Evolutionary conservation across 2,113 vertebrate species (phyloP).

Genomic region (Caloenas nicobarica): DNA sequence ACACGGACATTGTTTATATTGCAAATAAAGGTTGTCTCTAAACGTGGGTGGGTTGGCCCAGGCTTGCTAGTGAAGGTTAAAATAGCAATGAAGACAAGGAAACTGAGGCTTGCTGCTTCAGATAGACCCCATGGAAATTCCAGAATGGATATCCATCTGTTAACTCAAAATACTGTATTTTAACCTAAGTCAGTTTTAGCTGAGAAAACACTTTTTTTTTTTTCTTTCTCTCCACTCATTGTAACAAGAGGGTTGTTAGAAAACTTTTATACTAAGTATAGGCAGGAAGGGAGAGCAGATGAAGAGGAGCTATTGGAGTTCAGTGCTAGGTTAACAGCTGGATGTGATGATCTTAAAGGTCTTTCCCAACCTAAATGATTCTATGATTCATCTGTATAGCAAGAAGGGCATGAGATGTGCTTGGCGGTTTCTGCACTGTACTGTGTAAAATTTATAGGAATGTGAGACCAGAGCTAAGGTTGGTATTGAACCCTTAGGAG

Average conservation of each 20-base stretch:
- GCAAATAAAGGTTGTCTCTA: conserved; percentile 18
- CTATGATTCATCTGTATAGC: background rate
- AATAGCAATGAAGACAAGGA: conserved; percentile 7
- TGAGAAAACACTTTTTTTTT: background rate
- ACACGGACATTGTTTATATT: conserved; percentile 26
- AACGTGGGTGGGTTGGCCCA: conserved; percentile 30
- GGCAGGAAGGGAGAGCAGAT: background rate
- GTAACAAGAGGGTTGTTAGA: background rate
- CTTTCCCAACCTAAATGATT: no score
- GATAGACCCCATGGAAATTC: background rate
- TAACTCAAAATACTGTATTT: background rate
- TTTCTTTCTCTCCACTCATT: background rate
- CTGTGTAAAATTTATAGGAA: background rate
- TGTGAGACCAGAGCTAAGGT: background rate
- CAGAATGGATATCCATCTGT: background rate
- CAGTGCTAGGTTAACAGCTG: no score
- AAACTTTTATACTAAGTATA: background rate
- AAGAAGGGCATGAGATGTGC: background rate
- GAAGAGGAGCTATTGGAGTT: background rate
- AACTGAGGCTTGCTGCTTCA: background rate
- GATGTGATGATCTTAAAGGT: no score
- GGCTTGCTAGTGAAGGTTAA: background rate
- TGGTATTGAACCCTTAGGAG: background rate
- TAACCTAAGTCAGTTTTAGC: background rate
- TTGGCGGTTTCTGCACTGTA: background rate